Conservation (phyloP, 2,797 vertebrate genomes). For the Chelon labrosus region DNA sequence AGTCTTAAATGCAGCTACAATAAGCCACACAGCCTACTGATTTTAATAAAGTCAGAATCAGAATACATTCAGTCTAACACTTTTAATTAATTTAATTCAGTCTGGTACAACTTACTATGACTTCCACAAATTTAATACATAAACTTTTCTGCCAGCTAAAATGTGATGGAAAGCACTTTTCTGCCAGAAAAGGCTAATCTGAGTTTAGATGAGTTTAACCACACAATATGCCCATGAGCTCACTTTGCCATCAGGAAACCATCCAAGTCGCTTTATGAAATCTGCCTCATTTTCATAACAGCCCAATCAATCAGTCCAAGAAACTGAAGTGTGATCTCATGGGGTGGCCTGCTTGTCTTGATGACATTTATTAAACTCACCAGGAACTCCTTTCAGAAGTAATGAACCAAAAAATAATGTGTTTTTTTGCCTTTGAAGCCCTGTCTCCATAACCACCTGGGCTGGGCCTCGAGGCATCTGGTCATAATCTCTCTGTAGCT, state of each 20-base stretch:
- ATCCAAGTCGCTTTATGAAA: constrained; percentile 52
- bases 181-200: constrained; percentile 31
- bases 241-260: constrained; percentile 41
- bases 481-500: constrained; percentile 66
- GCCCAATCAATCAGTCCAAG: constrained; percentile 49
- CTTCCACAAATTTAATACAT: constrained; percentile 11
- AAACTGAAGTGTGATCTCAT: constrained; percentile 45
- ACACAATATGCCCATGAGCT: constrained; percentile 35
- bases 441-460: constrained; percentile 61
- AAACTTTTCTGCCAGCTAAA: constrained; percentile 3
- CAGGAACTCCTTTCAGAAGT: constrained; percentile 60
- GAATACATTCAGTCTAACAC: neutral
- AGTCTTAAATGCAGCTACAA: neutral
- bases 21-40: neutral
- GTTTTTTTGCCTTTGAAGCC: constrained; percentile 44
- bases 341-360: constrained; percentile 50
- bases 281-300: constrained; percentile 51
- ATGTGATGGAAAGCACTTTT: neutral
- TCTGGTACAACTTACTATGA: constrained; percentile 1
- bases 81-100: constrained; percentile 3
- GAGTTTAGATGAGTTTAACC: constrained; percentile 31
- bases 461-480: constrained; percentile 60
- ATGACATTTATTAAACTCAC: constrained; percentile 68
- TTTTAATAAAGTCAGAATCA: neutral
- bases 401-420: constrained; percentile 63